Evolutionary conservation across 2,113 vertebrate species (phyloP), one percentile per base, ranked within the genome.

Genomic region (Gavialis gangeticus): DNA sequence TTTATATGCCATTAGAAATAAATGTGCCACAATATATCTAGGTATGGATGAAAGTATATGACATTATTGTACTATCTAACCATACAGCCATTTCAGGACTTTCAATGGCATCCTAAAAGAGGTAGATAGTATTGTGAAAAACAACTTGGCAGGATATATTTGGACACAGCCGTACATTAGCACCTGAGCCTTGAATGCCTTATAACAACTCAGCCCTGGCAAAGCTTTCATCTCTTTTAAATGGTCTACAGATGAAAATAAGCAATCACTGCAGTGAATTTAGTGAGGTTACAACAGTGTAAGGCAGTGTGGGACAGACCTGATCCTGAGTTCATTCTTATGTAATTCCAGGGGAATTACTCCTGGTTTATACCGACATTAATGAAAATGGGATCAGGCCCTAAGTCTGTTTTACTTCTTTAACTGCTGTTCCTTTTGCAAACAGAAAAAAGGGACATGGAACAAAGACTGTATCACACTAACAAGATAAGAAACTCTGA

Each of bases 1-100:
- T 91, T 96, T 96, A 90, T 75, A 64, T 82, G 88, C 82, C 88
- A 87, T 93, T 89, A 85, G 76, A 57, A 86, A 79, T 80, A 90
- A 84, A 73, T 3, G 30, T 89, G 54, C 88, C 91, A 94, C 57
- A 88, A 88, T 34, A 82, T 57, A 76, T 87, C 88, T 90, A 66
- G 90, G 88, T 60, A 91, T 67, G 94, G 82, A 85, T 63, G 93
- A 91, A 94, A 55, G 37, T 89, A 30, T 58, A 75, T 90, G 85
- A 30, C 71, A 85, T 66, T 87, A 22, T 82, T 96, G 87, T 84
- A 92, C 34, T 57, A 19, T 80, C 78, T 90, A 67, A 75, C 79
- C 46, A 46, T 46, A 46, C 86, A 80, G 90, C 37, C 55, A 60
- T 92, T 79, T 76, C 79, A 92, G 54, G 56, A 84, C 62, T 69